Evolutionary conservation across 1,140 invertebrate genomes (phyloP).

Genomic region (Metopolophium dirhodum): DNA sequence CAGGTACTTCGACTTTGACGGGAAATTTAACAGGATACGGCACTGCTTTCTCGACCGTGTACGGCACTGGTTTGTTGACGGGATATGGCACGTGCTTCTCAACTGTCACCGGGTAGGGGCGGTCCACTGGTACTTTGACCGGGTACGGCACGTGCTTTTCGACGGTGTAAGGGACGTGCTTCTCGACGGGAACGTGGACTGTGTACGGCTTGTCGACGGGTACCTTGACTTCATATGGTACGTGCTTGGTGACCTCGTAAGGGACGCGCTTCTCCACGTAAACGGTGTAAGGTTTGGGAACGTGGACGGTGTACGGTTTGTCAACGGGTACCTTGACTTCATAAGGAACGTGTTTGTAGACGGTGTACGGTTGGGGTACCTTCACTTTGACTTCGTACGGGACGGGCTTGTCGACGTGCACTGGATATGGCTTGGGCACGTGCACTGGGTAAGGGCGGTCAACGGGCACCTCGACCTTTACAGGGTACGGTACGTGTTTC

Average conservation of each 20-base stretch:
- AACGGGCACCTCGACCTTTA: conserved; percentile 53
- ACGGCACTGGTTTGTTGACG: conserved; percentile 66
- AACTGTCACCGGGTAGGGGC: conserved; percentile 46
- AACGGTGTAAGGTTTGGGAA: conserved; percentile 69
- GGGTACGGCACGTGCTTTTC: conserved; percentile 59
- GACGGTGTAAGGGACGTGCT: conserved; percentile 68
- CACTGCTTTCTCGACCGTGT: conserved; percentile 71
- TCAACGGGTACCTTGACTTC: conserved; percentile 35
- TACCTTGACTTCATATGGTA: conserved; percentile 72
- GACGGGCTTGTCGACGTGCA: conserved; percentile 70
- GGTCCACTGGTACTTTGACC: conserved; percentile 51
- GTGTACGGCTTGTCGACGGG: conserved; percentile 65
- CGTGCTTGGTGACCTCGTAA: conserved; percentile 75
- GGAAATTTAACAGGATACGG: conserved; percentile 68
- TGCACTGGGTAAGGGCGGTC: conserved; percentile 61
- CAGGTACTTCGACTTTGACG: conserved; percentile 72
- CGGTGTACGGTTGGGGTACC: conserved; percentile 31
- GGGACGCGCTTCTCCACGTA: conserved; percentile 66
- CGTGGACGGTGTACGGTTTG: conserved; percentile 32
- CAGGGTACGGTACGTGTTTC: conserved; percentile 58
- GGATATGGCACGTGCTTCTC: conserved; percentile 65
- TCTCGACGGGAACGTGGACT: conserved; percentile 68
- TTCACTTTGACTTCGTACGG: conserved; percentile 49
- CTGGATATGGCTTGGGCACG: conserved; percentile 62
- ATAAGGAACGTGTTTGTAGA: conserved; percentile 24